Evolutionary conservation across 2,888 invertebrate species (phyloP).

Genomic region (Tineola bisselliella): DNA sequence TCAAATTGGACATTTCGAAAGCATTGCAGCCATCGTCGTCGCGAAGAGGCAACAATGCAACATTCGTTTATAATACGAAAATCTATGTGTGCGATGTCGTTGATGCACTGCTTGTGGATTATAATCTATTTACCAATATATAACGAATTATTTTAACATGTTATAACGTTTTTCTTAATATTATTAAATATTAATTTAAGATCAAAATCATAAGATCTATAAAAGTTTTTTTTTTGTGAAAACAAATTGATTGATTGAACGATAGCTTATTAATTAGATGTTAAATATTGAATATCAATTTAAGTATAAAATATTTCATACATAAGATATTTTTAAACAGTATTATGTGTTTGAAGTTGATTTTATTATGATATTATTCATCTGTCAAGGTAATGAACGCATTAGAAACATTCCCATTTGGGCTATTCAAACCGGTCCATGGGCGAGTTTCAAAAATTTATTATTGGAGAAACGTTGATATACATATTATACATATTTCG

Average conservation of each 20-base stretch:
- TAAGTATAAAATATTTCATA: slow-evolving; percentile 21
- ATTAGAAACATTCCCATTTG: slow-evolving; percentile 42
- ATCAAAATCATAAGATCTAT: no score
- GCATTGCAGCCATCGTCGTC: no score
- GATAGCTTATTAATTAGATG: neutral
- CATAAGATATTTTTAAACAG: neutral
- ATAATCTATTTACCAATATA: no score
- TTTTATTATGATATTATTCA: slow-evolving; percentile 39
- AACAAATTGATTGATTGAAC: neutral
- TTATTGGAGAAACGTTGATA: slow-evolving; percentile 34
- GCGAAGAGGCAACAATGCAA: no score
- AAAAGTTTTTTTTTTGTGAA: neutral
- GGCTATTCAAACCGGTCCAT: slow-evolving; percentile 37
- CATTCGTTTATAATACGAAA: no score
- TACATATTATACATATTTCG: slow-evolving; percentile 49
- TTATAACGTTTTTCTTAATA: no score
- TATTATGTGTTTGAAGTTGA: neutral
- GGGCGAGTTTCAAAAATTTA: slow-evolving; percentile 46
- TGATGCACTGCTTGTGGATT: no score
- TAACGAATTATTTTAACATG: no score
- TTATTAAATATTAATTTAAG: no score
- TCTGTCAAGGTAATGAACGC: slow-evolving; percentile 55
- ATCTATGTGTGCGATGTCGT: no score
- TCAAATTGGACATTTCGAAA: no score
- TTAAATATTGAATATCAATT: slow-evolving; percentile 11